These are phyloP conservation scores for Callaeas wilsoni DNA, from an alignment of 2,113 vertebrate species.

Conservation along the genomic window DNA sequence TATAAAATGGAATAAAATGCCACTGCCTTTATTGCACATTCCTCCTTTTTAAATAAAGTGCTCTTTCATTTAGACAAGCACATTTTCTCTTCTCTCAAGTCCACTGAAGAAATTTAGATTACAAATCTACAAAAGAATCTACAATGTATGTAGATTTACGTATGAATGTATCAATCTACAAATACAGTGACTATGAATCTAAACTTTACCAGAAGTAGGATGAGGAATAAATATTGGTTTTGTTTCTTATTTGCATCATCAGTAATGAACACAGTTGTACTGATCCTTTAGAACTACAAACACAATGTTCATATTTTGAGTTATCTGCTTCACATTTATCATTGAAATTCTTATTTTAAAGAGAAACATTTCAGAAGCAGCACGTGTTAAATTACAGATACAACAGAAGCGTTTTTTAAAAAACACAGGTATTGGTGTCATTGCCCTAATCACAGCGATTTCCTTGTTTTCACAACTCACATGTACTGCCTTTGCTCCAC, in stretches of 20 bases:
- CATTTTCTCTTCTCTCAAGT: neutral
- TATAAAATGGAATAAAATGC: neutral
- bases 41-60: neutral
- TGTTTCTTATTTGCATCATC: neutral
- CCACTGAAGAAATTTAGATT: neutral
- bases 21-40: neutral
- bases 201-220: neutral
- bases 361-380: neutral
- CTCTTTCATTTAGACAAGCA: neutral
- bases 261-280: neutral
- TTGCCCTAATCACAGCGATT: neutral
- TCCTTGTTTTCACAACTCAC: conserved; percentile 71
- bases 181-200: neutral
- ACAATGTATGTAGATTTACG: neutral
- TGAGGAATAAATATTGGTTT: neutral
- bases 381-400: neutral
- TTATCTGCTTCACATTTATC: neutral
- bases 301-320: fast-evolving
- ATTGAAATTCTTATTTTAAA: neutral
- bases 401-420: neutral
- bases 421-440: neutral
- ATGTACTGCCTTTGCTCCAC: conserved; percentile 98
- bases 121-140: neutral
- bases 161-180: neutral
- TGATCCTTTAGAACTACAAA: neutral